Percentiles rank a stretch among this genome's conserved stretches.
Conservation (phyloP, 2,888 invertebrate genomes). For the Cephus spinipes region DNA sequence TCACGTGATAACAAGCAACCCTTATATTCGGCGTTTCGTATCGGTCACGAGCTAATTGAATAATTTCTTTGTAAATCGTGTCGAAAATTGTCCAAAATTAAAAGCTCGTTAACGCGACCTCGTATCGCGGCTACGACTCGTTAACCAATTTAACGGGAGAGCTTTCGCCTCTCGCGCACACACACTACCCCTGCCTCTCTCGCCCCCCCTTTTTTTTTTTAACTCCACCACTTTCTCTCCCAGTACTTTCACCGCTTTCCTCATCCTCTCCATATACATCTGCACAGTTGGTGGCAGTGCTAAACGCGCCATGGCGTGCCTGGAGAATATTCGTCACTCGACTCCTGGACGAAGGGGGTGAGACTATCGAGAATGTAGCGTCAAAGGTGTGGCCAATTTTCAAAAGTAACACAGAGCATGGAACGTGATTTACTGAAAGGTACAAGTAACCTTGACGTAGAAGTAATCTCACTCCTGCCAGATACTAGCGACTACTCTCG, state of each 20-base stretch:
- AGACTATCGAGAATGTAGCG: not conserved
- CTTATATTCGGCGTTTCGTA: not conserved
- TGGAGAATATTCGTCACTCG: not conserved
- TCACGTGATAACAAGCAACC: not conserved
- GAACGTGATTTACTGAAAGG: not conserved
- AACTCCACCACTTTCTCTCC: not conserved
- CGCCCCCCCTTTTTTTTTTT: not conserved
- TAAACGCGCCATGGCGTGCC: not conserved
- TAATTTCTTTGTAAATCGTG: slow-evolving; percentile 4
- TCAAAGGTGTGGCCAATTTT: slow-evolving; percentile 16
- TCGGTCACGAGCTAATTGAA: slow-evolving; percentile 1
- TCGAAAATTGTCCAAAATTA: not conserved
- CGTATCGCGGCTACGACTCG: not conserved
- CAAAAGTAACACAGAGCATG: not conserved
- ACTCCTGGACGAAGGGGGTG: not conserved
- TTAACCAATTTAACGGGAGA: not conserved
- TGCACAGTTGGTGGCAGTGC: not conserved
- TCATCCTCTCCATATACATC: not conserved
- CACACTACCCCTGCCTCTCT: not conserved
- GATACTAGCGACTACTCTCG: not conserved
- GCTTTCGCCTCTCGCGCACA: not conserved
- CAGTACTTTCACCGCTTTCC: not conserved
- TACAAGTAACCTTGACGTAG: not conserved
- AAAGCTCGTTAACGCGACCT: not conserved
- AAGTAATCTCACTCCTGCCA: not conserved